Percentiles rank a stretch among this genome's conserved stretches.
Evolutionary conservation across 2,113 vertebrate genomes (phyloP).

Genomic region (Ceuthmochares aereus): DNA sequence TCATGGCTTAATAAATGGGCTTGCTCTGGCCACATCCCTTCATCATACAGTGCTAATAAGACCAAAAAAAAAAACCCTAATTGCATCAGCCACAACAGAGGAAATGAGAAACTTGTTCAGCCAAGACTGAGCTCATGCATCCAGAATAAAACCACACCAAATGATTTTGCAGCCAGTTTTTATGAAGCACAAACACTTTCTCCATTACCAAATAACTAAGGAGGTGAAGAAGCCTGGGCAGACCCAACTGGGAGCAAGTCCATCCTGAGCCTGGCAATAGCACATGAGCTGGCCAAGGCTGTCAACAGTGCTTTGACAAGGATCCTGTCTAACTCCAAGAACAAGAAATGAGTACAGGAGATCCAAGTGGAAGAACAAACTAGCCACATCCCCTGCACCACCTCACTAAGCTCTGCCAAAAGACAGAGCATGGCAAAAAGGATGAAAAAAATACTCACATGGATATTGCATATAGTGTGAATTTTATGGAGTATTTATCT

Average conservation of each 20-base stretch:
- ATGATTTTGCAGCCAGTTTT: not conserved
- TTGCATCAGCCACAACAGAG: not conserved
- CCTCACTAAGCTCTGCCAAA: not conserved
- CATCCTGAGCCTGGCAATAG: not conserved
- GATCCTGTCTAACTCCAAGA: not conserved
- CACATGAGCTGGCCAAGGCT: not conserved
- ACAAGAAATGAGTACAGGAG: not conserved
- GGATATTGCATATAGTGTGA: not conserved
- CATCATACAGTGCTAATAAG: not conserved
- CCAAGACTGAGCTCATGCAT: not conserved
- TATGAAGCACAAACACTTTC: not conserved
- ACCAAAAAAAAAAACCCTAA: not conserved
- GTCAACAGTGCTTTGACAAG: not conserved
- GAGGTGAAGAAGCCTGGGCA: not conserved
- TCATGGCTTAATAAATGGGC: not conserved
- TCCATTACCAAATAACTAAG: not conserved
- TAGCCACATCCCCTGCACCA: fast-evolving
- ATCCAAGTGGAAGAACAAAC: not conserved
- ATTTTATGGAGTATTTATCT: not conserved
- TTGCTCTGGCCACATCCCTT: not conserved
- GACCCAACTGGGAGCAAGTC: fast-evolving
- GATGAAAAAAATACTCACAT: not conserved
- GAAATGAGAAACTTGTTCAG: not conserved
- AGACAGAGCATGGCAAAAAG: not conserved
- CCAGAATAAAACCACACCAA: not conserved